Conservation (phyloP, 2,797 vertebrate species). For the Babyrousa celebensis region DNA sequence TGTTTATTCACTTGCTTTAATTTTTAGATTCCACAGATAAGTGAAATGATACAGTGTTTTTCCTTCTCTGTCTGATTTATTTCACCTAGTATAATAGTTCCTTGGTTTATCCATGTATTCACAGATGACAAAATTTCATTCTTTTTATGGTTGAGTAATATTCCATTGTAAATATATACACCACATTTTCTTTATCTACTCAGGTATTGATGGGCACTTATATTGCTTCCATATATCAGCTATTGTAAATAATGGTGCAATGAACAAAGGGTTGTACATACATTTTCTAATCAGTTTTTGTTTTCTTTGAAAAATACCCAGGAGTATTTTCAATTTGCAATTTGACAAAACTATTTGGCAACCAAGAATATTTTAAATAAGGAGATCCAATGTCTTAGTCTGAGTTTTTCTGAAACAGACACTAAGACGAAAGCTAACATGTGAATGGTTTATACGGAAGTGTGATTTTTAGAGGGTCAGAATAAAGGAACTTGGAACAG, state of each 20-base stretch:
- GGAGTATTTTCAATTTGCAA: neutral
- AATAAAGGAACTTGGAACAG: neutral
- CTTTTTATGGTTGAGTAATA: neutral
- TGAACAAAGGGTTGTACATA: neutral
- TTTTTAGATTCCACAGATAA: neutral
- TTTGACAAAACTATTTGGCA: constrained; percentile 38
- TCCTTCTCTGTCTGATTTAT: neutral
- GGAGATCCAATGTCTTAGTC: neutral
- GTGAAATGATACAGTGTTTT: neutral
- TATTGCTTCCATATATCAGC: neutral
- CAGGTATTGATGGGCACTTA: neutral
- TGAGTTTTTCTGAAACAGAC: neutral
- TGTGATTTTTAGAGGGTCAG: constrained; percentile 10
- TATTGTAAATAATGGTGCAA: neutral
- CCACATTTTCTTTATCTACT: neutral
- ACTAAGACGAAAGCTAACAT: neutral
- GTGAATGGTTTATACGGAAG: neutral
- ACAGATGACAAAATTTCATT: neutral
- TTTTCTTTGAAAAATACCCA: neutral
- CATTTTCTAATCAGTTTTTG: neutral
- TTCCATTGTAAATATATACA: neutral
- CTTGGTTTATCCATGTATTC: neutral
- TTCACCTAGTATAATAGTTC: neutral
- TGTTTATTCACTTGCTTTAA: too few species aligned
- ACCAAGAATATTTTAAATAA: constrained; percentile 1